These are phyloP conservation scores for Trichogramma dendrolimi DNA, from an alignment of 2,888 invertebrate genomes.

Conservation along the genomic window DNA sequence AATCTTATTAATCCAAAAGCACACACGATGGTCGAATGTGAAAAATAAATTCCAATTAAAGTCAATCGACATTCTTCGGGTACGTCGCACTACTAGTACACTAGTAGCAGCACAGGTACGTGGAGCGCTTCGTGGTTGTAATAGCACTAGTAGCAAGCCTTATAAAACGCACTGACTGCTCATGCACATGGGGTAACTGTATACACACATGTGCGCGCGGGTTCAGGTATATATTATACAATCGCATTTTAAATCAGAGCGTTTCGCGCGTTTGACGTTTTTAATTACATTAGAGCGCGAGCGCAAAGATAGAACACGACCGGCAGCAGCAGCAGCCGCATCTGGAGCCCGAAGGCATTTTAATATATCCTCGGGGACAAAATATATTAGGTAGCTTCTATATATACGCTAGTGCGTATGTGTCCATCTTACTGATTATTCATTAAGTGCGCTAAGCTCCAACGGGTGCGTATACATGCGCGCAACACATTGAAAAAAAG, in stretches of 20 bases:
- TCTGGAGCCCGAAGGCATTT: slow-evolving; percentile 12
- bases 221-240: not conserved
- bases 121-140: too few species aligned
- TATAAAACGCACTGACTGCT: not conserved
- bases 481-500: not conserved
- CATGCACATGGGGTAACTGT: not conserved
- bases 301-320: slow-evolving; percentile 21
- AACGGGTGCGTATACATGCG: not conserved
- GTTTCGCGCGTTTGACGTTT: slow-evolving; percentile 20
- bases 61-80: slow-evolving; percentile 27
- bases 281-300: slow-evolving; percentile 28
- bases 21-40: slow-evolving; percentile 2
- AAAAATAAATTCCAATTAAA: slow-evolving; percentile 29
- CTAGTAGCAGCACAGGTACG: too few species aligned
- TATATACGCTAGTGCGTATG: not conserved
- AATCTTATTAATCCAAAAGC: slow-evolving; percentile 5
- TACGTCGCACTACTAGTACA: not conserved
- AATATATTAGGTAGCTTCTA: not conserved
- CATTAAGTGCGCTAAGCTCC: slow-evolving; percentile 19
- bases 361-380: slow-evolving; percentile 21
- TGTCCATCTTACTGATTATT: slow-evolving; percentile 27
- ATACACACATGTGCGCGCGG: not conserved
- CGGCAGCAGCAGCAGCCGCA: too few species aligned
- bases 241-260: slow-evolving; percentile 25
- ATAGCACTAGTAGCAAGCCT: too few species aligned